Conservation (phyloP, 2,888 invertebrate species). For the Drosophila birchii region DNA sequence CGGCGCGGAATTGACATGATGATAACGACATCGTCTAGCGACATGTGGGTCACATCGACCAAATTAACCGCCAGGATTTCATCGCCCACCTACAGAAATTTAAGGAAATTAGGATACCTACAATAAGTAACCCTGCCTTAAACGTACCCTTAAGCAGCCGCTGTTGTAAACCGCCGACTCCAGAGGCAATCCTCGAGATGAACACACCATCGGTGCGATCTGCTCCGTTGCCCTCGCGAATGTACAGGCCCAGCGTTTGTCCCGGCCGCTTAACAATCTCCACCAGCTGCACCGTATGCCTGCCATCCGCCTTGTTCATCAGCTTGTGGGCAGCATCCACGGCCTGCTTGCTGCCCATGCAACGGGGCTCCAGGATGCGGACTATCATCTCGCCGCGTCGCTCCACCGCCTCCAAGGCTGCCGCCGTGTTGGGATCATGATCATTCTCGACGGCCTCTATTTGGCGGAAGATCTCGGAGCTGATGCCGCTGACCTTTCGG, state of each 20-base stretch:
- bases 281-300: conserved; percentile 93
- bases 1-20: conserved; percentile 99
- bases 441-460: conserved; percentile 98
- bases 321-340: conserved; percentile 95
- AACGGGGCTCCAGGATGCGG: conserved; percentile 93
- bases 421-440: conserved; percentile 96
- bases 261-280: conserved; percentile 99
- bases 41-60: conserved; percentile 99
- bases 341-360: conserved; percentile 94
- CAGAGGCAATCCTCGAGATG: conserved; percentile 96
- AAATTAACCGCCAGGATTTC: conserved; percentile 99
- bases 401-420: conserved; percentile 96
- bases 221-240: conserved; percentile 99
- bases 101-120: background rate
- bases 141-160: conserved; percentile 93
- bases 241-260: conserved; percentile 98
- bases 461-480: conserved; percentile 98
- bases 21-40: conserved; percentile 99
- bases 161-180: conserved; percentile 99
- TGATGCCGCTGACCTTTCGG: conserved; percentile 97
- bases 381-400: conserved; percentile 98
- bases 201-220: conserved; percentile 98
- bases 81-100: conserved; percentile 92
- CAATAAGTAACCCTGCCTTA: accelerated
- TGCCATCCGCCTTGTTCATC: conserved; percentile 87